These are phyloP conservation scores for Julus scanicus DNA, from an alignment of 2,888 invertebrate species.

Conservation along the genomic window DNA sequence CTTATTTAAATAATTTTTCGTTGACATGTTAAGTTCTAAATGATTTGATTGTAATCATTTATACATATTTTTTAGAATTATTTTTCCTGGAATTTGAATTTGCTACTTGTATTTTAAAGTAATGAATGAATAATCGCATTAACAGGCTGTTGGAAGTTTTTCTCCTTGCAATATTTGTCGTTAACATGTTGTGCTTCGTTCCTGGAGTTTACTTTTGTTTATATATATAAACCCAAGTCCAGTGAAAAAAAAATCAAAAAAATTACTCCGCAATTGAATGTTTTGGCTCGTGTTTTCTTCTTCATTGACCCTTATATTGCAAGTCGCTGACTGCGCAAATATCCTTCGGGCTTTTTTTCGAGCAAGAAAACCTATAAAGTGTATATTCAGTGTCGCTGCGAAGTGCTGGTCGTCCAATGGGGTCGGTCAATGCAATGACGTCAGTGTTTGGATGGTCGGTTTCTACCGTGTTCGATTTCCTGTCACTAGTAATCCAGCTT, in stretches of 20 bases:
- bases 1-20: no score
- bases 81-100: no score
- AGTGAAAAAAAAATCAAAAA: slow-evolving; percentile 22
- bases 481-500: slow-evolving; percentile 54
- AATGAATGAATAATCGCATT: no score
- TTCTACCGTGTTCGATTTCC: slow-evolving; percentile 52
- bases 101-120: no score
- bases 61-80: no score
- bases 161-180: neutral
- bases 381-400: slow-evolving; percentile 28
- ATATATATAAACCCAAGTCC: neutral
- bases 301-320: slow-evolving; percentile 38
- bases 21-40: no score
- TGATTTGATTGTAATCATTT: no score
- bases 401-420: slow-evolving; percentile 24
- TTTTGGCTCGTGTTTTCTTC: slow-evolving; percentile 35
- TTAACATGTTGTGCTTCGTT: neutral
- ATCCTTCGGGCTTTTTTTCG: neutral
- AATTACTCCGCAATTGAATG: slow-evolving; percentile 41
- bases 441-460: slow-evolving; percentile 50
- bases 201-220: neutral
- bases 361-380: slow-evolving; percentile 21
- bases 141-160: neutral
- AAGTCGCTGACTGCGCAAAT: slow-evolving; percentile 38
- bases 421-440: slow-evolving; percentile 28